Evolutionary conservation across 1,140 invertebrate species (phyloP).

Genomic region (Leguminivora glycinivorella): DNA sequence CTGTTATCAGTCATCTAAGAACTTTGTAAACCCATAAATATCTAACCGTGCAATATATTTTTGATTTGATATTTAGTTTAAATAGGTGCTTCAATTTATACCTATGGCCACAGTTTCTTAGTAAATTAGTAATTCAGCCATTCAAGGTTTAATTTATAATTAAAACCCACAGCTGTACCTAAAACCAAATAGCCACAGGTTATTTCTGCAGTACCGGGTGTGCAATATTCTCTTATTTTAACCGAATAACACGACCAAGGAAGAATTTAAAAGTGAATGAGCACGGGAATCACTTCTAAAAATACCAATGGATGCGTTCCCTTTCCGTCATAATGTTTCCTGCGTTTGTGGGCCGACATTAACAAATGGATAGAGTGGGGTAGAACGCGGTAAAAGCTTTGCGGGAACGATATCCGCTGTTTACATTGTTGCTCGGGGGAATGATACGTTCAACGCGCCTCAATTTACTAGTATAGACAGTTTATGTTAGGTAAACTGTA

Average conservation of each 20-base stretch:
- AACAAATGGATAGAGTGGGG: neutral
- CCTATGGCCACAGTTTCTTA: too few species aligned
- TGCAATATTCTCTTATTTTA: neutral
- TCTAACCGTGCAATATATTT: too few species aligned
- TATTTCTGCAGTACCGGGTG: neutral
- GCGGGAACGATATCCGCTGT: neutral
- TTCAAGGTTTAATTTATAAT: too few species aligned
- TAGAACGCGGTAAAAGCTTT: neutral
- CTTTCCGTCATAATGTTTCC: conserved; percentile 8
- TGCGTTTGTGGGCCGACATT: conserved; percentile 3
- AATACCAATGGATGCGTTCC: conserved; percentile 3
- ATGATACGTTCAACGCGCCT: neutral
- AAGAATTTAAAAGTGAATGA: conserved; percentile 5
- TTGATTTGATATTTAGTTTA: too few species aligned
- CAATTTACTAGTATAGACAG: neutral
- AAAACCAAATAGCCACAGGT: too few species aligned
- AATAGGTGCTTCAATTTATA: too few species aligned
- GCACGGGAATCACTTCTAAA: conserved; percentile 5
- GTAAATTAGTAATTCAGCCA: too few species aligned
- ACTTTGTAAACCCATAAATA: too few species aligned
- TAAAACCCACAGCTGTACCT: too few species aligned
- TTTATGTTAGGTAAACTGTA: neutral
- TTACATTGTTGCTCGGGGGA: neutral
- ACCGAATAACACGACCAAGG: neutral
- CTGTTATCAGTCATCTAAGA: too few species aligned